phyloP scores from a whole-genome alignment of 2,113 vertebrate genomes.

The Trematocara unimaculatum region DNA sequence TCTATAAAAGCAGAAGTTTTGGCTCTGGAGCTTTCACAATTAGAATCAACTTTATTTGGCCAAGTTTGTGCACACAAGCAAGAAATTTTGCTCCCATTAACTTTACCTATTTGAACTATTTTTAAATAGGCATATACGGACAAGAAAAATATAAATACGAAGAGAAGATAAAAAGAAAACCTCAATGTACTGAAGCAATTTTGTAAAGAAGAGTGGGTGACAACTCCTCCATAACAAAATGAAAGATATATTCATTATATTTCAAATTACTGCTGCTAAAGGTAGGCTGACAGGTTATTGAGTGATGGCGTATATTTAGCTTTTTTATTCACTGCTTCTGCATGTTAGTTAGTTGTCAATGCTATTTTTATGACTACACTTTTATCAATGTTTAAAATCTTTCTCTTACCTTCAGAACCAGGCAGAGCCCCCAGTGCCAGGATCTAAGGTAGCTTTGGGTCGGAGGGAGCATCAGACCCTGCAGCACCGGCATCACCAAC shows the following conservation, averaged over 20 bases:
- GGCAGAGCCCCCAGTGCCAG: conserved; percentile 77
- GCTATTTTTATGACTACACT: background rate
- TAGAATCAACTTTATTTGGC: background rate
- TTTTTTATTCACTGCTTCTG: background rate
- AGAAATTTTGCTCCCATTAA: background rate
- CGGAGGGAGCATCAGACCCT: conserved; percentile 93
- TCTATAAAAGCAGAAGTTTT: background rate
- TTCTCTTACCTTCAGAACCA: conserved; percentile 65
- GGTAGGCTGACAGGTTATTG: background rate
- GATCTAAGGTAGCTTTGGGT: conserved; percentile 87
- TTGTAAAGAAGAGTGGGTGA: background rate
- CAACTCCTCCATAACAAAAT: background rate
- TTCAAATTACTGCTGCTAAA: background rate
- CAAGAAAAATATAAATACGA: background rate
- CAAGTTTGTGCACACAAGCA: background rate
- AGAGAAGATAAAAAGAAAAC: background rate
- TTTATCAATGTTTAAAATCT: background rate
- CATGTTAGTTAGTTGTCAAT: background rate
- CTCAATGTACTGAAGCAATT: background rate
- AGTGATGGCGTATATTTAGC: background rate
- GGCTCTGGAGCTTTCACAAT: background rate
- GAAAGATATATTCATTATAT: background rate
- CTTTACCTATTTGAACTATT: background rate
- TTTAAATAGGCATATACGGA: background rate
- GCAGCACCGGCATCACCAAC: conserved; percentile 93